Evolutionary conservation across 1,140 invertebrate genomes (phyloP), one percentile per base, ranked within the genome.

Genomic region (Macrostomum lignano): DNA sequence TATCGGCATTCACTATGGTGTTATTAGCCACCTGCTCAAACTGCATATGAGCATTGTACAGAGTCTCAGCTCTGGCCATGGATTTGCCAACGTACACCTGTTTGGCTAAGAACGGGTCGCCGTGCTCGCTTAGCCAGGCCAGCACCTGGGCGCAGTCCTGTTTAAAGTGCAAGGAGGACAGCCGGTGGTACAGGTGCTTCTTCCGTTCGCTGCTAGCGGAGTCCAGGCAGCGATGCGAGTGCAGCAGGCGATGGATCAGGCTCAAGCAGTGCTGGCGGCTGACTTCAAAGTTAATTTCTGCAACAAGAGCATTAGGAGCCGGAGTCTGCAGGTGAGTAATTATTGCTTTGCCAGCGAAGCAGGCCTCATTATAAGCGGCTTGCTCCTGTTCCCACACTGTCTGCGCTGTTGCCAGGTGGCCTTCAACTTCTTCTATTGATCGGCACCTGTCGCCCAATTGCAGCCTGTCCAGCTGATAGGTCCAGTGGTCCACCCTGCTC

Each of bases 1-100:
- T 94, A 44, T 93, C 81, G 1, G 86, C 84, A 61, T 96, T 98
- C 17, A 79, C 88, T 47, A 94, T 91, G 0, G 88, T 98, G 49
- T 94, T 94, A 6, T 19, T 22, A 32, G 31, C 31, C 10, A 32
- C 31, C 19, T 34, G n/a, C 65, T 93, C 81, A 57, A 93, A 91
- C 55, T 91, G 81, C 60, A 91, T 77, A 54, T 93, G 82, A 59
- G 78, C 86, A 61, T 86, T 88, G 58, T 91, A 82, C 56, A 88
- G 76, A 2, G 81, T 74, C 45, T 76, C 67, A 7, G 82, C 78
- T 57, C 84, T 78, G 49, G 79, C 73, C 36, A 91, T 60, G 62
- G 81, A 88, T 40, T 79, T 66, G 26, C 88, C 88, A 37, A 96
- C 79, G 9, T 78, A 77, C 3, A 74, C 77, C 52, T 94, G 94